Base-by-base conservation (phyloP, 1,140 invertebrate species). In the Drosophila hydei region DNA sequence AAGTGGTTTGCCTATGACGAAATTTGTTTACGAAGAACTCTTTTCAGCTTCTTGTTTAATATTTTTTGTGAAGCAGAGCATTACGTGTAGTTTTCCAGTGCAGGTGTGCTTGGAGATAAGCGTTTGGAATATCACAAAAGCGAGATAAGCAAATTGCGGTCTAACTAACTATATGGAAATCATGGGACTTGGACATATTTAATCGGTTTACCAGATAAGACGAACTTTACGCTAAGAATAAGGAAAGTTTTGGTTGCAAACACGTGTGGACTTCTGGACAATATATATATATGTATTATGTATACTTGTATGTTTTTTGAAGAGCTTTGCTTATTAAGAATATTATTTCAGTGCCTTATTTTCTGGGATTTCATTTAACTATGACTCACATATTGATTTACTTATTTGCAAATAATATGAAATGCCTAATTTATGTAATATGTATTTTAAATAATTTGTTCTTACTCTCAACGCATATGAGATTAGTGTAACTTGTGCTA, bases 101-200 rank as follows among this genome's bases (percentile, higher is more conserved):
- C 80, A 85, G 80, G 80, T 85, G 80, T 77, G 56, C 80, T 55
- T 55, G 43, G 11, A 27, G 56, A 59, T 59, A 59, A 59, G 56
- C 54, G 11, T 6, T 21, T 33, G 11, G 2, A 33, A 30, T 30
- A 30, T 30, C 27, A 30, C 30, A 21, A 33, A 18, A 12, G 12
- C 8, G 30, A 51, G 77, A 79, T 79, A 79, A 81, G 65, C 64
- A 76, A 80, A 76, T 55, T 36, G 30, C 70, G 50, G 47, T 18
- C 43, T 42, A 14, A 42, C 5, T 42, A 14, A 14, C 4, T 77
- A 59, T 77, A 61, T 64, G 80, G 75, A 74, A 77, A 85, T 70
- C 73, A 80, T 73, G 51, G 52, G 80, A 77, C 74, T 25, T 9
- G 43, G 59, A 36, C 61, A 43, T 11, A 72, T 71, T 79, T 80